Evolutionary conservation across 2,888 invertebrate genomes (phyloP), one percentile per base, ranked within the genome.

Genomic region (Meghimatium bilineatum): DNA sequence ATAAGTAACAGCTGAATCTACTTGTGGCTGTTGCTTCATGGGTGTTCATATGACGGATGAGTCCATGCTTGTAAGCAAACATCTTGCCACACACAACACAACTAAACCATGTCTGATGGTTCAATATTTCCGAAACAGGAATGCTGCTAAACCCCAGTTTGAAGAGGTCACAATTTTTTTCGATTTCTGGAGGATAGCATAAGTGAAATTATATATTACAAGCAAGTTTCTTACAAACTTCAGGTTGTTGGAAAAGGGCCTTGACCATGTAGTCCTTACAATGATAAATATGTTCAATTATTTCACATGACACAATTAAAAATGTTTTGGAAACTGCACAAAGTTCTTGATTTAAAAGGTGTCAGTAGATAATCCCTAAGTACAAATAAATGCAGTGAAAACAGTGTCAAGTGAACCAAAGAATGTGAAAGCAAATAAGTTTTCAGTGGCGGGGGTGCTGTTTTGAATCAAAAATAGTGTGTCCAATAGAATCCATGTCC

Each of bases 31-130:
- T 82, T 52, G 82, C 77, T 34, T 82, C 67, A 36, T 82, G 82
- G n/a, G 82, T 82, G 34, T 82, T 82, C 82, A 82, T 49, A 77
- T 82, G 82, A 38, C 82, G 49, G 66, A 82, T 49, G 32, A 82
- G 77, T 29, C 69, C 82, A 56, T 82, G 76, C 26, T 69, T 60
- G 52, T 76, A 77, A 60, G 82, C 76, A 77, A 82, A 82, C 69
- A 82, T 49, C 76, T 82, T 82, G 32, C 82, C 82, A 77, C 82
- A 82, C 69, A 82, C 26, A 20, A 32, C 63, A 56, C 82, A 82
- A 44, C 66, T 75, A 82, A 52, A 49, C 82, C 74, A 66, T 49
- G 82, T n/a, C 5, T 20, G 74, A 29, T 74, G 69, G 26, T 60
- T 71, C 52, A 81, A 63, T 60, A 74, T 72, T 38, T 74, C 34